Percentiles rank a stretch among this genome's conserved stretches.
Evolutionary conservation across 2,888 invertebrate species (phyloP).

Genomic region (Sesia apiformis): DNA sequence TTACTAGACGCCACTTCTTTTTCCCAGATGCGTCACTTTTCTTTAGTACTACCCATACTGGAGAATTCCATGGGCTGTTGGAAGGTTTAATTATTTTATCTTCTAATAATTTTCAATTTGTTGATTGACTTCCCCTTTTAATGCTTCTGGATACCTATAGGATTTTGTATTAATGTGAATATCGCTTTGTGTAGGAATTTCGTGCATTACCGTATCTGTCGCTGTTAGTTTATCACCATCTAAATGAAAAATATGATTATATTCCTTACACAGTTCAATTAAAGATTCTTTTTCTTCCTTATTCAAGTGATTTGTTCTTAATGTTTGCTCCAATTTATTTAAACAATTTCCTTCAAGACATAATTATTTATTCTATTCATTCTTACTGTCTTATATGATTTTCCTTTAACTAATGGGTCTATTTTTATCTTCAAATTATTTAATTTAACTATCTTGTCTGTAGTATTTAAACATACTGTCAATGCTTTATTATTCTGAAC

Average conservation of each 20-base stretch:
- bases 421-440: background rate
- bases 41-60: conserved; percentile 18
- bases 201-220: background rate
- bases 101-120: conserved; percentile 10
- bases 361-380: background rate
- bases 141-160: background rate
- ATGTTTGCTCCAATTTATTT: background rate
- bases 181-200: background rate
- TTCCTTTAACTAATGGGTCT: background rate
- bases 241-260: background rate
- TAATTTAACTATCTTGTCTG: background rate
- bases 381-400: background rate
- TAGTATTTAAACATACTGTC: background rate
- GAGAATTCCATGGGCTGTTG: conserved; percentile 15
- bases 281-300: background rate
- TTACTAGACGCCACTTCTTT: conserved; percentile 6
- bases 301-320: background rate
- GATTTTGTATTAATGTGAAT: background rate
- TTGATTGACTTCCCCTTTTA: background rate
- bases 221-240: conserved; percentile 3
- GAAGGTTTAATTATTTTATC: conserved; percentile 16
- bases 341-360: background rate
- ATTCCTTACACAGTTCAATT: background rate
- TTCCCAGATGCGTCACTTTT: conserved; percentile 9
- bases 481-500: background rate